Percentiles rank a stretch among this genome's conserved stretches.
Conservation (phyloP, 1,140 invertebrate genomes). For the Aricia agestis region DNA sequence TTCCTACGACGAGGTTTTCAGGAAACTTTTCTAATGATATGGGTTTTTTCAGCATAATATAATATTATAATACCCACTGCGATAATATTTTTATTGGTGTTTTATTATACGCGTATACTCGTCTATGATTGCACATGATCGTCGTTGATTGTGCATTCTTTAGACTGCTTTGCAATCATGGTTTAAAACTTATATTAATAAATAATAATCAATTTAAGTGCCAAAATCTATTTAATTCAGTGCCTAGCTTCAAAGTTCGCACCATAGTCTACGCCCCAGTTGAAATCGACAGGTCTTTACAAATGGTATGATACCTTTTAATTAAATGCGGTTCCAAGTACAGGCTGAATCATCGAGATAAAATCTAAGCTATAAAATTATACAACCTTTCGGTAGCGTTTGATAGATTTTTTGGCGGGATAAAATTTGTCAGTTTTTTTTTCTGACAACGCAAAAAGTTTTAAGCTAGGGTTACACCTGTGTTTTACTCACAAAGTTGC, state of each 20-base stretch:
- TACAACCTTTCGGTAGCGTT: constrained; percentile 16
- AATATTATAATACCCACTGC: no score
- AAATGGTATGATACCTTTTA: not conserved
- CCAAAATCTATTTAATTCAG: not conserved
- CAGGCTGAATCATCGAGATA: constrained; percentile 7
- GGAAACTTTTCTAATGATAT: no score
- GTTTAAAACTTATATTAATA: no score
- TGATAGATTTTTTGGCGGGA: constrained; percentile 11
- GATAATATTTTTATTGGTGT: no score
- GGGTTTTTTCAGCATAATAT: no score
- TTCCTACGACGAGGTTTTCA: no score
- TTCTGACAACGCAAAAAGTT: not conserved
- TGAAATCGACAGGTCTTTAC: constrained; percentile 2
- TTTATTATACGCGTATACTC: no score
- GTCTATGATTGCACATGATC: no score
- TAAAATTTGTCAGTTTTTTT: constrained; percentile 6
- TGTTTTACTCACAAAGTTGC: not conserved
- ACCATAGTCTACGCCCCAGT: not conserved
- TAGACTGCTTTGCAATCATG: no score
- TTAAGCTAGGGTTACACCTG: not conserved
- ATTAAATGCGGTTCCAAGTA: constrained; percentile 9
- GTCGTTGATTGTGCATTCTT: no score
- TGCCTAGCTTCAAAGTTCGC: no score
- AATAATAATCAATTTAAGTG: not conserved
- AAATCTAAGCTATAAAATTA: not conserved